A percentile compares a stretch with the other conserved stretches of the same genome.
phyloP scores from a whole-genome alignment of 2,888 invertebrate genomes.

The Drosophila meridionalis region DNA sequence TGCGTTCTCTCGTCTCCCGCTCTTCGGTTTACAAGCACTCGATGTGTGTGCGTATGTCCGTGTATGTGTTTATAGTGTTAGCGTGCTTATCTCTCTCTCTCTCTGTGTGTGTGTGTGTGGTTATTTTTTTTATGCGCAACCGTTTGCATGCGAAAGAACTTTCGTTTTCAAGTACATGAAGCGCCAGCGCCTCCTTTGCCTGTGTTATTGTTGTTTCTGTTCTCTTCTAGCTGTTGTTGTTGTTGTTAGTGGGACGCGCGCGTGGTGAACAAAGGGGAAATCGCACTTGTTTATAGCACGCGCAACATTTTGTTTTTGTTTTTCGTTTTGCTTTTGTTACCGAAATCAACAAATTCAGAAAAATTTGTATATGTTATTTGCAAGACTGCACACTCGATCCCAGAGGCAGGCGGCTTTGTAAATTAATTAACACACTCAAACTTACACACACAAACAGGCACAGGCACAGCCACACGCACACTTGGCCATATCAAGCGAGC shows the following conservation, averaged over 20 bases:
- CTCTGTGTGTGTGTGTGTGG: slow-evolving; percentile 13
- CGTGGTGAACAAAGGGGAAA: slow-evolving; percentile 34
- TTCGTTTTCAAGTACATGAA: slow-evolving; percentile 72
- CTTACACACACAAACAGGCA: slow-evolving; percentile 25
- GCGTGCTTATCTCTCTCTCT: slow-evolving; percentile 3
- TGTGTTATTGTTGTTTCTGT: slow-evolving; percentile 15
- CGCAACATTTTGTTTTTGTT: slow-evolving; percentile 31
- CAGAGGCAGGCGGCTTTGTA: slow-evolving; percentile 55
- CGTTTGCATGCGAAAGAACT: slow-evolving; percentile 72
- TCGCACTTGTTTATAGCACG: slow-evolving; percentile 49
- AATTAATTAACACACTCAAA: slow-evolving; percentile 74
- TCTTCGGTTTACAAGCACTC: slow-evolving; percentile 18
- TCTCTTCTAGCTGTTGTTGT: slow-evolving; percentile 13
- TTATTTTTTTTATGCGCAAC: slow-evolving; percentile 46
- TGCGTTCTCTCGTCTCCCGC: slow-evolving; percentile 25
- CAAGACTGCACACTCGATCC: slow-evolving; percentile 39
- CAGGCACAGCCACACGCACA: slow-evolving; percentile 41
- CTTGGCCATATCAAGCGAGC: slow-evolving; percentile 56
- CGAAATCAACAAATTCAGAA: slow-evolving; percentile 41
- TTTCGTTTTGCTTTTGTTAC: slow-evolving; percentile 2
- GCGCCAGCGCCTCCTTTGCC: slow-evolving; percentile 43
- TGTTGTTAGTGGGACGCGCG: slow-evolving; percentile 29
- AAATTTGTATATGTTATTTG: slow-evolving; percentile 54
- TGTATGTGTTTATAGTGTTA: slow-evolving; percentile 9
- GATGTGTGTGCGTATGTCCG: neutral